Base-by-base conservation (phyloP, 2,888 invertebrate genomes). In the Cantharis nigra region DNA sequence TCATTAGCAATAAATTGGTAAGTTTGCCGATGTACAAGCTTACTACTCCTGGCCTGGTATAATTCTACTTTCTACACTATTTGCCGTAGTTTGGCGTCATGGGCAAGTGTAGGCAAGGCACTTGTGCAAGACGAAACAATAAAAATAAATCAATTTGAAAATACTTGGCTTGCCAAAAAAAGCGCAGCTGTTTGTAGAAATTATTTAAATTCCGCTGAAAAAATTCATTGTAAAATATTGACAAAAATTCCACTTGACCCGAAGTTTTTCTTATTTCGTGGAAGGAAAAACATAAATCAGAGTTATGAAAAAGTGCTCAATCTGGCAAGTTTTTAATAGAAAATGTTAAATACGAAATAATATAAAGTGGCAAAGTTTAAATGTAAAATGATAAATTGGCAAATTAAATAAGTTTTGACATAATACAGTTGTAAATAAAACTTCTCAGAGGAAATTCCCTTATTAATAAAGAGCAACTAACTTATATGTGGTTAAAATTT, bases 361-460 rank as follows among this genome's bases (percentile, higher is more conserved):
- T n/a, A 49, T 49, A n/a, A n/a, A 49, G n/a, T n/a, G 49, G 49
- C n/a, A 49, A 49, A 49, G 49, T 49, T 49, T n/a, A 49, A 49
- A 49, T 49, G 49, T 49, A n/a, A 49, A n/a, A 49, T 49, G 49
- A 49, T 49, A 49, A 49, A 49, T 49, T 49, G 49, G 49, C n/a
- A 49, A 49, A 49, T 49, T 49, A 49, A 49, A 49, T 49, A 67
- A 67, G 23, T 71, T 71, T 71, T 28, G 23, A 69, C 30, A 77
- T 67, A 64, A 70, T 63, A 76, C 30, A 13, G 71, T 70, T 30
- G 30, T 16, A 30, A 77, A 74, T 69, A 64, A 73, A 72, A 72
- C 72, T 72, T 80, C 76, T 82, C 81, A 82, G 79, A 82, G 83
- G 83, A 83, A 82, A 82, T 83, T 83, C 82, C 82, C 80, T 81